phyloP scores from a whole-genome alignment of 2,888 invertebrate species.

The Coenonympha arcania region DNA sequence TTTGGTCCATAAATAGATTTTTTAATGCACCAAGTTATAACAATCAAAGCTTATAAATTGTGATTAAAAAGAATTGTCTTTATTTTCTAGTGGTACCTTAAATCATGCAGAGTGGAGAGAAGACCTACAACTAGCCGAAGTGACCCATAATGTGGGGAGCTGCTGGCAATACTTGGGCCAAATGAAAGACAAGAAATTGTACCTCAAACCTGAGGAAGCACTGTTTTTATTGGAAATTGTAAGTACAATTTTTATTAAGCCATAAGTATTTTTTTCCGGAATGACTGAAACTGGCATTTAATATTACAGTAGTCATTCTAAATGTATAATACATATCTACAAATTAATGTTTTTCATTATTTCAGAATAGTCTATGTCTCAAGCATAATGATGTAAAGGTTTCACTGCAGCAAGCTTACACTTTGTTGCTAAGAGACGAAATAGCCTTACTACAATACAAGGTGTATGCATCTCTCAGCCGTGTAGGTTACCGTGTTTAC shows the following conservation, averaged over 20 bases:
- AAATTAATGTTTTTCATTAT: slow-evolving; percentile 26
- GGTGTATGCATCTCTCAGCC: slow-evolving; percentile 74
- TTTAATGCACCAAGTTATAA: no score
- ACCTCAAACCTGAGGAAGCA: slow-evolving; percentile 78
- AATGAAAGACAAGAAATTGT: slow-evolving; percentile 58
- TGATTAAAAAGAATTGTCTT: neutral
- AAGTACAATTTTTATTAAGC: slow-evolving; percentile 39
- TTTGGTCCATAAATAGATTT: no score
- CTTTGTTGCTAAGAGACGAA: slow-evolving; percentile 56
- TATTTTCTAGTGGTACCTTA: slow-evolving; percentile 51
- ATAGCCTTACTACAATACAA: slow-evolving; percentile 69
- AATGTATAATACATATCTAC: neutral
- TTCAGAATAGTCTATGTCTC: slow-evolving; percentile 77
- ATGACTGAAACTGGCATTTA: neutral
- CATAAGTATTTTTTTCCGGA: neutral
- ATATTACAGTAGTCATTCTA: no score
- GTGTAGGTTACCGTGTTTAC: slow-evolving; percentile 73
- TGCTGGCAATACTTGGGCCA: slow-evolving; percentile 75
- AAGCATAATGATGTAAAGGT: slow-evolving; percentile 72
- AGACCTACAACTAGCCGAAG: slow-evolving; percentile 66
- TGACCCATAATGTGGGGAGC: slow-evolving; percentile 70
- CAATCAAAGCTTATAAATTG: neutral
- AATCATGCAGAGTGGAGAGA: slow-evolving; percentile 75
- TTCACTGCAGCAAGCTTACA: slow-evolving; percentile 79
- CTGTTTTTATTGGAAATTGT: slow-evolving; percentile 79